Evolutionary conservation across 2,797 vertebrate genomes (phyloP).

Genomic region (Knipowitschia caucasica): DNA sequence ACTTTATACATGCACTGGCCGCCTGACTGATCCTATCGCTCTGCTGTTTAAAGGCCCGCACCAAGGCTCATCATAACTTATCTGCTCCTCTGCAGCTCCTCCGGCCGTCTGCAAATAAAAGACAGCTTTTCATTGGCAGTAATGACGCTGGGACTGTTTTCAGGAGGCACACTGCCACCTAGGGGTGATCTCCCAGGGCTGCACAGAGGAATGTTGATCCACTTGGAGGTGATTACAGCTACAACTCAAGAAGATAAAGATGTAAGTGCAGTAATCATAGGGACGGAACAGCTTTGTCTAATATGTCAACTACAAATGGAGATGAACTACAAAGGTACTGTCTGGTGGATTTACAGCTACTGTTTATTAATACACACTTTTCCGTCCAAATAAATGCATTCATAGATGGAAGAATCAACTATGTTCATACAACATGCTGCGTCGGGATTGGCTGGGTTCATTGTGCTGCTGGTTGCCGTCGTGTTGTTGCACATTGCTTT

Average conservation of each 20-base stretch:
- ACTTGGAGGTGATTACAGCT: conserved; percentile 2
- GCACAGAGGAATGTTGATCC: conserved; percentile 48
- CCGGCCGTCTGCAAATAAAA: conserved; percentile 50
- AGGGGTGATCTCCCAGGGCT: conserved; percentile 56
- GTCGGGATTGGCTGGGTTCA: too few relatives aligned
- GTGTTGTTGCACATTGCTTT: too few relatives aligned
- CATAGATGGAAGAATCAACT: too few relatives aligned
- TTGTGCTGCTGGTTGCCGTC: too few relatives aligned
- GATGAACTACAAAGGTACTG: too few relatives aligned
- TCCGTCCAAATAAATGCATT: too few relatives aligned
- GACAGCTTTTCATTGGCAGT: conserved; percentile 42
- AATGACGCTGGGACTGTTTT: conserved; percentile 43
- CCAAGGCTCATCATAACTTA: conserved; percentile 63
- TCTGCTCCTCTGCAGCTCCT: conserved; percentile 29
- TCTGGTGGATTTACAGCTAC: too few relatives aligned
- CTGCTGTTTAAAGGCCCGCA: conserved; percentile 54
- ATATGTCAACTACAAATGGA: too few relatives aligned
- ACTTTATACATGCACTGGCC: conserved; percentile 66
- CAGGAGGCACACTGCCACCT: conserved; percentile 67
- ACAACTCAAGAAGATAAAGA: conserved; percentile 15
- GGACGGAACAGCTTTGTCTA: too few relatives aligned
- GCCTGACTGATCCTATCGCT: conserved; percentile 65
- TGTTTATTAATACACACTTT: too few relatives aligned
- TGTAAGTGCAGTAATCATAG: conserved; percentile 15
- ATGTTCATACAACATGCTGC: too few relatives aligned